phyloP scores from a whole-genome alignment of 2,888 invertebrate species.

The Ormyrus thymus region DNA sequence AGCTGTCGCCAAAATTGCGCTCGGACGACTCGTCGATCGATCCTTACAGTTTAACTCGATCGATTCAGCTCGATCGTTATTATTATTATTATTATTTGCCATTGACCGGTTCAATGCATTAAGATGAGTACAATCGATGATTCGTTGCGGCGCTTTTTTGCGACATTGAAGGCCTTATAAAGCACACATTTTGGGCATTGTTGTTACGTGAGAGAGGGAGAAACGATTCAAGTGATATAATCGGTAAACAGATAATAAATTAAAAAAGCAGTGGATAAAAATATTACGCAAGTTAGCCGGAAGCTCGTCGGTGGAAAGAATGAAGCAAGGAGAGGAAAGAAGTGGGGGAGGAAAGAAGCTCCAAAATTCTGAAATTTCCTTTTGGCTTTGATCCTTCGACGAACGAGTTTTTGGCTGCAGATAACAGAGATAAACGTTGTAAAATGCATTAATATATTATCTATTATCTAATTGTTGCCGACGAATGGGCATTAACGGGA shows the following conservation, averaged over 20 bases:
- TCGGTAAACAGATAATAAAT: slow-evolving; percentile 57
- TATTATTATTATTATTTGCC: slow-evolving; percentile 18
- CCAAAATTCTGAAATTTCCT: too few relatives aligned
- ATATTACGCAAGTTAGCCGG: too few relatives aligned
- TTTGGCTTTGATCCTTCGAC: neutral
- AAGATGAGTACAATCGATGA: slow-evolving; percentile 20
- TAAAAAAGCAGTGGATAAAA: neutral
- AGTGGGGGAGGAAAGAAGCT: too few relatives aligned
- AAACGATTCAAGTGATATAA: slow-evolving; percentile 57
- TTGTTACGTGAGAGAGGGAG: slow-evolving; percentile 67
- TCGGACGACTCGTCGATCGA: slow-evolving; percentile 17
- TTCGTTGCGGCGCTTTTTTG: slow-evolving; percentile 19
- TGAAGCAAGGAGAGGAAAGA: too few relatives aligned
- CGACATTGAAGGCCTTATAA: slow-evolving; percentile 69
- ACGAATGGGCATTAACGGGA: slow-evolving; percentile 73
- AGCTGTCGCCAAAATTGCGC: slow-evolving; percentile 20
- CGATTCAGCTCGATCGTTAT: slow-evolving; percentile 4
- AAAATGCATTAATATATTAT: slow-evolving; percentile 70
- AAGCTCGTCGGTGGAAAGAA: too few relatives aligned
- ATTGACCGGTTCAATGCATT: slow-evolving; percentile 18
- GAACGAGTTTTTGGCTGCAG: too few relatives aligned
- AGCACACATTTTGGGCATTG: slow-evolving; percentile 74
- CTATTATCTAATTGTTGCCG: slow-evolving; percentile 74
- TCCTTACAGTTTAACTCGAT: neutral
- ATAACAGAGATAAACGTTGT: slow-evolving; percentile 25